Evolutionary conservation across 2,797 vertebrate species (phyloP).

Genomic region (Carapus acus): DNA sequence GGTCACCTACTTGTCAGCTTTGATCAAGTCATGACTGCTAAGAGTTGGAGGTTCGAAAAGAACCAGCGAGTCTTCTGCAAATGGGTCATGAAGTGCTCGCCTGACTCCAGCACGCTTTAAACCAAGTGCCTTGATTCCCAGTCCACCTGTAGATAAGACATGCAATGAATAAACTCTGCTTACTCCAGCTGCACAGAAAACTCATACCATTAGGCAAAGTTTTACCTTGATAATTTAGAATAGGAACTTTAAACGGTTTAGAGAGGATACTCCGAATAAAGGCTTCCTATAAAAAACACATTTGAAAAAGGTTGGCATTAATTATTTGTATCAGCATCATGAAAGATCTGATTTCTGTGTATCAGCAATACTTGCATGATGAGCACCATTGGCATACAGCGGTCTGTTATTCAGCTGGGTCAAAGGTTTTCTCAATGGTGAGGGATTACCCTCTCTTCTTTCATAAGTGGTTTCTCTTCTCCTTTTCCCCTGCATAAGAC

Average conservation of each 20-base stretch:
- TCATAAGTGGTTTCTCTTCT: conserved; percentile 59
- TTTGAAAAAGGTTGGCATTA: conserved; percentile 19
- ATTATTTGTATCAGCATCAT: neutral
- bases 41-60: conserved; percentile 84
- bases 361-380: conserved; percentile 77
- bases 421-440: conserved; percentile 83
- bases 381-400: conserved; percentile 74
- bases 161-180: neutral
- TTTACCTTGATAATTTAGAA: conserved; percentile 93
- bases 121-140: conserved; percentile 83
- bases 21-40: conserved; percentile 85
- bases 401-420: conserved; percentile 71
- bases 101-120: conserved; percentile 85
- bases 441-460: conserved; percentile 67
- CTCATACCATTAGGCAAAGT: neutral
- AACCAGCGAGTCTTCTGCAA: conserved; percentile 88
- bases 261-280: conserved; percentile 95
- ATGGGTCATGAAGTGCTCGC: conserved; percentile 88
- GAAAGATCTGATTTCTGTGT: too few species aligned
- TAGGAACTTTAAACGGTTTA: conserved; percentile 93
- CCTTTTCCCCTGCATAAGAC: conserved; percentile 70
- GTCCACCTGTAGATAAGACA: conserved; percentile 68
- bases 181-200: neutral
- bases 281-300: conserved; percentile 79
- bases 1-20: conserved; percentile 88